Conservation (phyloP, 35 echinoderm and acorn worm genomes). For the Amphiura filiformis region DNA sequence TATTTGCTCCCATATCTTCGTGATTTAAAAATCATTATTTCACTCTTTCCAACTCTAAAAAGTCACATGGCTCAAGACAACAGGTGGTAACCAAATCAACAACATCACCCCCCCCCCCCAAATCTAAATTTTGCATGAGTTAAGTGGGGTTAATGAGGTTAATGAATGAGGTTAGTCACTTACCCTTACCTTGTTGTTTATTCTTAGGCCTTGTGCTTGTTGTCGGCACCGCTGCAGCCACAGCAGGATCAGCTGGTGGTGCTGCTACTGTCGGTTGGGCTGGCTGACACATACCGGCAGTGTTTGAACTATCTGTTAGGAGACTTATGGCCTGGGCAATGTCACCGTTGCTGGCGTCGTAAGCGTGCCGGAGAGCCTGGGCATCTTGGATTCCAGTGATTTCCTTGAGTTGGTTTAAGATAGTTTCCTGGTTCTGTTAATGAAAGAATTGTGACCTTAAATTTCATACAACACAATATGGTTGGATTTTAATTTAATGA, state of each 20-base stretch:
- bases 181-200: slow-evolving; percentile 43
- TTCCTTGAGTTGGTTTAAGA: slow-evolving; percentile 93
- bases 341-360: slow-evolving; percentile 83
- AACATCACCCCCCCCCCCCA: too few relatives aligned
- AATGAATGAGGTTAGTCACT: too few relatives aligned
- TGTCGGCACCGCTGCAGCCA: background rate
- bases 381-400: slow-evolving; percentile 85
- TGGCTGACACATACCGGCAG: background rate
- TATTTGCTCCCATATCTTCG: too few relatives aligned
- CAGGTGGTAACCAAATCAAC: too few relatives aligned
- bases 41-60: too few relatives aligned
- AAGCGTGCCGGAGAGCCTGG: slow-evolving; percentile 57
- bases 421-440: slow-evolving; percentile 83
- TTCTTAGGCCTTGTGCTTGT: slow-evolving; percentile 35
- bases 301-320: slow-evolving; percentile 41
- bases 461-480: background rate
- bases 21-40: too few relatives aligned
- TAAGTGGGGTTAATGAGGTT: too few relatives aligned
- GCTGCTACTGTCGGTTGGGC: background rate
- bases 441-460: background rate
- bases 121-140: too few relatives aligned
- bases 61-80: too few relatives aligned
- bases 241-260: slow-evolving; percentile 3
- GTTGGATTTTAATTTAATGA: too few relatives aligned
- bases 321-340: slow-evolving; percentile 72